Percentiles rank a stretch among this genome's conserved stretches.
These are phyloP conservation scores for Muscidifurax raptorellus DNA, from an alignment of 1,140 invertebrate genomes.

Conservation along the genomic window DNA sequence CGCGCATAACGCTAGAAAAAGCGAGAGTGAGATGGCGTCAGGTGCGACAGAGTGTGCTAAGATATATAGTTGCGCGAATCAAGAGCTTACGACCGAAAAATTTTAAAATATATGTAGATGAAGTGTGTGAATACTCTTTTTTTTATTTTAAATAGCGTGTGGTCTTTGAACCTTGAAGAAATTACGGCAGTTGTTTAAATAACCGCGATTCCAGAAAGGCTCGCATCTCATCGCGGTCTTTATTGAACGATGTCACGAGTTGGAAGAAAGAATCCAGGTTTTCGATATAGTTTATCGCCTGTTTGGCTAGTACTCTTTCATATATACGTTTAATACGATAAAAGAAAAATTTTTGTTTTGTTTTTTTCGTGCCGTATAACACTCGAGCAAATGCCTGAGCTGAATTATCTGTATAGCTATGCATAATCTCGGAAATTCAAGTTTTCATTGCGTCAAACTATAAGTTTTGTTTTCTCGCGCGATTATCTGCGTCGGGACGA, in stretches of 20 bases:
- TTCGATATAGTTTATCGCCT: not conserved
- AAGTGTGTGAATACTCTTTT: not conserved
- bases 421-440: not conserved
- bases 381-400: no score
- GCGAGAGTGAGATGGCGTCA: not conserved
- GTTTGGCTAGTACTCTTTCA: not conserved
- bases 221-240: not conserved
- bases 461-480: not conserved
- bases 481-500: not conserved
- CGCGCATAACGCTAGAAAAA: not conserved
- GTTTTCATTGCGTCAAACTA: not conserved
- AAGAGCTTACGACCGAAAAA: not conserved
- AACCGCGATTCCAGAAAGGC: not conserved
- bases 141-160: not conserved
- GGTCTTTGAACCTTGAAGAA: not conserved
- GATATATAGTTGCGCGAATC: not conserved
- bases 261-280: not conserved
- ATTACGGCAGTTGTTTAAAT: conserved; percentile 9
- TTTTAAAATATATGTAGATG: no score
- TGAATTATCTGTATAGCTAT: not conserved
- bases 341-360: not conserved
- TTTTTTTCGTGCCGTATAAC: not conserved
- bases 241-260: not conserved
- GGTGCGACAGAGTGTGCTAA: not conserved
- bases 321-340: no score